A percentile compares a stretch with the other conserved stretches of the same genome.
Evolutionary conservation across 2,888 invertebrate genomes (phyloP).

Genomic region (Branchinecta sandiegonensis): DNA sequence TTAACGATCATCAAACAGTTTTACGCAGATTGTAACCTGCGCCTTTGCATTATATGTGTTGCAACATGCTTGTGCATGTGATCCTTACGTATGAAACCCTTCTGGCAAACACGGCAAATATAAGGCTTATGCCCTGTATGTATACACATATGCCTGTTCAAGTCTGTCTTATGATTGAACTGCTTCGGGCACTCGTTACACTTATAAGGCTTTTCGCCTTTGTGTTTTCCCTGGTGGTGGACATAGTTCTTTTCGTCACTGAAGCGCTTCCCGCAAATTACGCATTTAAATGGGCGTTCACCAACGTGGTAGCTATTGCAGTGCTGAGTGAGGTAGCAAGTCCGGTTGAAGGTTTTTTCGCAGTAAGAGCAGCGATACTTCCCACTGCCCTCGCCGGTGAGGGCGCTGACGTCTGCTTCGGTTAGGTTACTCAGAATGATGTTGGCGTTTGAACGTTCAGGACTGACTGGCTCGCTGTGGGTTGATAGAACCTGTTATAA

Average conservation of each 20-base stretch:
- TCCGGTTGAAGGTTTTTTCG: constrained; percentile 66
- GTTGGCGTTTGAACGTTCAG: background rate
- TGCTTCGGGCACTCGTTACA: constrained; percentile 71
- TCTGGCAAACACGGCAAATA: constrained; percentile 62
- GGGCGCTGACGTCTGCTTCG: constrained; percentile 14
- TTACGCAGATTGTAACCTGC: background rate
- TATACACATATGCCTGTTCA: constrained; percentile 68
- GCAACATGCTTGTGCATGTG: constrained; percentile 77
- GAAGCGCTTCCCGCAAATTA: constrained; percentile 70
- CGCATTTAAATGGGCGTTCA: constrained; percentile 69
- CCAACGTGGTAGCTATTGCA: constrained; percentile 77
- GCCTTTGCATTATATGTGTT: constrained; percentile 42
- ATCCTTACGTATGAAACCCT: constrained; percentile 77
- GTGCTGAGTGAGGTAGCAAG: constrained; percentile 77
- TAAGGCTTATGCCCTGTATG: constrained; percentile 76
- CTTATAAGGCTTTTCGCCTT: constrained; percentile 69
- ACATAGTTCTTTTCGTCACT: constrained; percentile 52
- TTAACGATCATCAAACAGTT: too few species aligned
- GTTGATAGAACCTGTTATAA: constrained; percentile 3
- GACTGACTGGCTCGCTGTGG: constrained; percentile 16
- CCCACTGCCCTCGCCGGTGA: constrained; percentile 18
- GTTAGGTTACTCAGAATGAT: constrained; percentile 7
- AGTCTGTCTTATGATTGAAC: constrained; percentile 79
- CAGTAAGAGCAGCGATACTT: constrained; percentile 58
- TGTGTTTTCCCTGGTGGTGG: constrained; percentile 60